Evolutionary conservation across 1,140 invertebrate genomes (phyloP).

Genomic region (Eupristina koningsbergeri): DNA sequence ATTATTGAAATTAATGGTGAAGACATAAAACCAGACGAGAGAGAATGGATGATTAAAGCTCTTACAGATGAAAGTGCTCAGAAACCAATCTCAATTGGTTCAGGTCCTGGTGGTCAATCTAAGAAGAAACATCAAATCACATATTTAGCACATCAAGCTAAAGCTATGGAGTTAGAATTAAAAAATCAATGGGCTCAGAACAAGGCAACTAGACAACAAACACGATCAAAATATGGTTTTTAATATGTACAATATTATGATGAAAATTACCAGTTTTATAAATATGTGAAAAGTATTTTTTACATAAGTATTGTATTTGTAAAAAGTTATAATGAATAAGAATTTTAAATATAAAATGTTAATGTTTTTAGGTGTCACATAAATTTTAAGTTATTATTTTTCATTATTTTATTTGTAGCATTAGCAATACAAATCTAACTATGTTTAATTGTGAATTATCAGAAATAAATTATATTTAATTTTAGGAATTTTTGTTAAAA

Average conservation of each 20-base stretch:
- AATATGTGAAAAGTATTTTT: conserved; percentile 1
- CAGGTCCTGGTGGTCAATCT: conserved; percentile 66
- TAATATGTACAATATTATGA: conserved; percentile 66
- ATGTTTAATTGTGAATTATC: no score
- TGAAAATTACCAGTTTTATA: background rate
- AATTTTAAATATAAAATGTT: background rate
- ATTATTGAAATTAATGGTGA: conserved; percentile 90
- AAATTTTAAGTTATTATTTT: conserved; percentile 6
- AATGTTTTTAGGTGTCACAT: background rate
- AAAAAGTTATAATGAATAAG: background rate
- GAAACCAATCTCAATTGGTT: conserved; percentile 66
- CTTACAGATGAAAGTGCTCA: conserved; percentile 82
- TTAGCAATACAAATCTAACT: no score
- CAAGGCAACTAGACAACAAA: conserved; percentile 85
- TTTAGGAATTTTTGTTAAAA: no score
- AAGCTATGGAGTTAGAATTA: conserved; percentile 92
- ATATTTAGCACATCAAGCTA: conserved; percentile 94
- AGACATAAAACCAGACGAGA: conserved; percentile 84
- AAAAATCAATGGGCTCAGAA: conserved; percentile 96
- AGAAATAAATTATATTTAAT: background rate
- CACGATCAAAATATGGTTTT: conserved; percentile 92
- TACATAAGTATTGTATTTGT: background rate
- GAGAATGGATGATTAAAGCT: conserved; percentile 87
- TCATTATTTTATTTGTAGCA: background rate
- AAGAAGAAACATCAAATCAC: conserved; percentile 94